Base-by-base conservation (phyloP, 2,888 invertebrate genomes). In the Drosophila tanythrix region DNA sequence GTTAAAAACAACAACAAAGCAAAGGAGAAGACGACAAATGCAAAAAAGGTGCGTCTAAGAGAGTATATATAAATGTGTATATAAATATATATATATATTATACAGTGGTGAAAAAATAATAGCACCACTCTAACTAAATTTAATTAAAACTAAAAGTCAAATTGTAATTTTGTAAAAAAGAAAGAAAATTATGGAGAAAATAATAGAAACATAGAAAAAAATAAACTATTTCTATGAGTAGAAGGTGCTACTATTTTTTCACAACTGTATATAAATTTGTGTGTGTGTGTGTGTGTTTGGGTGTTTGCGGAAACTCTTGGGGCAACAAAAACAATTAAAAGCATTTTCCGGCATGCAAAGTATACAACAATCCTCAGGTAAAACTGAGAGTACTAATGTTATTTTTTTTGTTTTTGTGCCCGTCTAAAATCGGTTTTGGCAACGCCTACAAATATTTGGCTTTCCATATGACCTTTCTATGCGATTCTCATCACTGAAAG, bases 301-400 rank as follows among this genome's bases (percentile, higher is more conserved):
- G 11, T n/a, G 55, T 36, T 43, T 59, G 53, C 21, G 60, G 59
- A 65, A 52, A 43, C 61, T 25, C 35, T 50, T 55, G 27, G 38
- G 59, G 50, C 59, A 81, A 72, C 70, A 82, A 76, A 61, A 69
- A 75, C 70, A 80, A 81, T 82, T 76, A 62, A 68, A 60, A 27
- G 46, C 69, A 78, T 60, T 74, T 73, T 68, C 55, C 52, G 65
- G 67, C 61, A 62, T 56, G 67, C 48, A 61, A 74, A 53, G 38
- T 27, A 55, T 27, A 55, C 36, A 56, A 18, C 36, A 56, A 31
- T 52, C n/a, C n/a, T 35, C 21, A 8, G n/a, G 13, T 40, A 40
- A 27, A 35, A n/a, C 8, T 51, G 8, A 51, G 27, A 29, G n/a
- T 29, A 38, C 21, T 27, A 38, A n/a, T 53, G 2, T 29, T 43